phyloP scores from a whole-genome alignment of 2,113 vertebrate genomes.

The Caranx ignobilis region DNA sequence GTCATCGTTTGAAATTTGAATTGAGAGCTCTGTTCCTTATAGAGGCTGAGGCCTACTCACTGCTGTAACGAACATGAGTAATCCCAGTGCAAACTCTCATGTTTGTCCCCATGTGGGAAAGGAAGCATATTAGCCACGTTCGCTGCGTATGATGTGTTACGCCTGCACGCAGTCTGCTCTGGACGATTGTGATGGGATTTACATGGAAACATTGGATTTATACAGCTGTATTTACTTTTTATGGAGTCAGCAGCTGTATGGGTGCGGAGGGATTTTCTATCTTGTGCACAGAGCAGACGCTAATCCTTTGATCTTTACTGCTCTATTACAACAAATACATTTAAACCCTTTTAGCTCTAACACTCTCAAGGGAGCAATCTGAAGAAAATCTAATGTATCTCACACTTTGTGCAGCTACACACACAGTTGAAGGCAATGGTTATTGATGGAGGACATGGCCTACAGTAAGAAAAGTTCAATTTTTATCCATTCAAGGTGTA shows the following conservation, averaged over 20 bases:
- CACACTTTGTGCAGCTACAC: slow-evolving; percentile 14
- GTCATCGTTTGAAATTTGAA: slow-evolving; percentile 74
- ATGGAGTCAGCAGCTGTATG: slow-evolving; percentile 54
- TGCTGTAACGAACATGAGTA: slow-evolving; percentile 18
- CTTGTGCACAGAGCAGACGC: slow-evolving; percentile 37
- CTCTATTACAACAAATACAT: slow-evolving; percentile 65
- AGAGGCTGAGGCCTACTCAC: neutral
- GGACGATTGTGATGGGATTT: slow-evolving; percentile 40
- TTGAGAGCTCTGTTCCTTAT: slow-evolving; percentile 21
- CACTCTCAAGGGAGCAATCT: slow-evolving; percentile 25
- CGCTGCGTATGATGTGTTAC: slow-evolving; percentile 29
- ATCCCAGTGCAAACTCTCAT: slow-evolving; percentile 30
- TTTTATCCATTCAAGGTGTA: slow-evolving; percentile 7
- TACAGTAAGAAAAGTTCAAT: slow-evolving; percentile 1
- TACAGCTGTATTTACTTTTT: slow-evolving; percentile 71
- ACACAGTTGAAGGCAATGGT: neutral
- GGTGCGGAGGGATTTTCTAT: slow-evolving; percentile 33
- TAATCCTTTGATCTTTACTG: slow-evolving; percentile 65
- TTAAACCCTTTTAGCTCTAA: slow-evolving; percentile 42
- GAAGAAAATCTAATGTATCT: slow-evolving; percentile 34
- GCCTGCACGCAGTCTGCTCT: slow-evolving; percentile 28
- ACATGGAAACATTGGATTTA: slow-evolving; percentile 42
- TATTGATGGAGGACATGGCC: slow-evolving; percentile 8
- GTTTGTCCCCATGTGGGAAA: slow-evolving; percentile 34
- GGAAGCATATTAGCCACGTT: slow-evolving; percentile 48